Conservation (phyloP, 2,797 vertebrate species). For the Gymnocypris eckloni region DNA sequence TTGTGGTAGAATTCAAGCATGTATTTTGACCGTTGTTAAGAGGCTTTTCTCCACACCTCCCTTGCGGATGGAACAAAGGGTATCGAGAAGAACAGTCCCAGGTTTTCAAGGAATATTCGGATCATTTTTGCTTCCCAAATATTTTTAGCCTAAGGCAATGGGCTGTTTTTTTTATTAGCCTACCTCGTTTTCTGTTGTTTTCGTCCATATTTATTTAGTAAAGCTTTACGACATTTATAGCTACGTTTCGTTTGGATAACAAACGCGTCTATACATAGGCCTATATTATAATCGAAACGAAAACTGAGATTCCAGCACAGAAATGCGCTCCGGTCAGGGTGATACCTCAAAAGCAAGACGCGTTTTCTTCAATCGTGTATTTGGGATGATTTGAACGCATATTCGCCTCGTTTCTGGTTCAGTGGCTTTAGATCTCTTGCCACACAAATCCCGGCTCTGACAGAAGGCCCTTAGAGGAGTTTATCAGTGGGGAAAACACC, state of each 20-base stretch:
- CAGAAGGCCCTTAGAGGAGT: slow-evolving; percentile 43
- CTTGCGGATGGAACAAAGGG: slow-evolving; percentile 78
- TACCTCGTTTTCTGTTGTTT: slow-evolving; percentile 6
- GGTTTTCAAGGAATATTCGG: slow-evolving; percentile 54
- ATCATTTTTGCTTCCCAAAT: neutral
- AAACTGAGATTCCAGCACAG: slow-evolving; percentile 31
- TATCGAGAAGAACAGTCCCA: slow-evolving; percentile 59
- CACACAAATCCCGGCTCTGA: slow-evolving; percentile 51
- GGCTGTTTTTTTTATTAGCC: neutral
- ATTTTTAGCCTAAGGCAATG: neutral
- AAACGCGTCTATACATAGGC: neutral
- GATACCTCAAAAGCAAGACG: slow-evolving; percentile 39
- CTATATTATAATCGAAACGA: slow-evolving; percentile 27
- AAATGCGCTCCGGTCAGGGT: slow-evolving; percentile 8
- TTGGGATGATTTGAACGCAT: slow-evolving; percentile 9
- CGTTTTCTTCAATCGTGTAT: slow-evolving; percentile 1
- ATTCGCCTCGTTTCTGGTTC: slow-evolving; percentile 55
- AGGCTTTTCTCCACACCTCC: slow-evolving; percentile 63
- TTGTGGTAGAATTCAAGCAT: neutral
- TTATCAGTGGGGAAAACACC: slow-evolving; percentile 28
- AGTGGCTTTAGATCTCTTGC: slow-evolving; percentile 51
- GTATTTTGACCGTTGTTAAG: neutral
- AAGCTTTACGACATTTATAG: neutral
- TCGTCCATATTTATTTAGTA: slow-evolving; percentile 8
- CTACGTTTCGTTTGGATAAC: slow-evolving; percentile 62